Evolutionary conservation across 2,888 invertebrate genomes (phyloP).

Genomic region (Drosophila neotestacea): DNA sequence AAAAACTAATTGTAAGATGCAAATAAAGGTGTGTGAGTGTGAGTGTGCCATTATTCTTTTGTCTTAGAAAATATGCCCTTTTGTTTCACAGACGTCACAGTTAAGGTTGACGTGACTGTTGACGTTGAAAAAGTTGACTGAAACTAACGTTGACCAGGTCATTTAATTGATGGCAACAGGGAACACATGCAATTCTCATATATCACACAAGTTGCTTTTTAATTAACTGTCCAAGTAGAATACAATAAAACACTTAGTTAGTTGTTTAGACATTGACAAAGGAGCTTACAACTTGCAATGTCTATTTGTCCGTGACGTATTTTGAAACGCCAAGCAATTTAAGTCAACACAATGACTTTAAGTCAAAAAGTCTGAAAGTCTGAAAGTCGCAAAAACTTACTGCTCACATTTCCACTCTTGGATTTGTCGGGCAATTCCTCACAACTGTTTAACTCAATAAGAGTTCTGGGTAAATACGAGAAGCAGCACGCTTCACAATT

Average conservation of each 20-base stretch:
- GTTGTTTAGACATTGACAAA: slow-evolving; percentile 53
- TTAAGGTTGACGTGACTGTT: slow-evolving; percentile 26
- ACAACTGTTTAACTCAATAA: slow-evolving; percentile 78
- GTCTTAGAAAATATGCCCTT: slow-evolving; percentile 55
- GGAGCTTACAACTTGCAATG: slow-evolving; percentile 58
- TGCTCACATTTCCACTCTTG: slow-evolving; percentile 62
- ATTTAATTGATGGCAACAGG: slow-evolving; percentile 4
- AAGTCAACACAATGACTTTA: slow-evolving; percentile 61
- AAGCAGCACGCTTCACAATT: slow-evolving; percentile 8
- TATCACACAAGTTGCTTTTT: slow-evolving; percentile 55
- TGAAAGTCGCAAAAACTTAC: slow-evolving; percentile 51
- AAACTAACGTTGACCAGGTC: slow-evolving; percentile 41
- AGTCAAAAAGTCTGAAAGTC: slow-evolving; percentile 41
- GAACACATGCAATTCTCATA: background rate
- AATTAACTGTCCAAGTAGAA: slow-evolving; percentile 53
- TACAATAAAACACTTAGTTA: slow-evolving; percentile 10
- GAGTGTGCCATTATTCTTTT: slow-evolving; percentile 68
- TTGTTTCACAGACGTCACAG: slow-evolving; percentile 31
- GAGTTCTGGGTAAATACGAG: slow-evolving; percentile 69
- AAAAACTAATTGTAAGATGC: background rate
- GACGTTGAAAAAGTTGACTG: slow-evolving; percentile 5
- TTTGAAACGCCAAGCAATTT: slow-evolving; percentile 66
- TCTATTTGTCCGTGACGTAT: slow-evolving; percentile 63
- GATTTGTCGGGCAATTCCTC: slow-evolving; percentile 36
- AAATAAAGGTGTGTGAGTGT: slow-evolving; percentile 12